Base-by-base conservation (phyloP, 2,113 vertebrate genomes). In the Hymenochirus boettgeri region DNA sequence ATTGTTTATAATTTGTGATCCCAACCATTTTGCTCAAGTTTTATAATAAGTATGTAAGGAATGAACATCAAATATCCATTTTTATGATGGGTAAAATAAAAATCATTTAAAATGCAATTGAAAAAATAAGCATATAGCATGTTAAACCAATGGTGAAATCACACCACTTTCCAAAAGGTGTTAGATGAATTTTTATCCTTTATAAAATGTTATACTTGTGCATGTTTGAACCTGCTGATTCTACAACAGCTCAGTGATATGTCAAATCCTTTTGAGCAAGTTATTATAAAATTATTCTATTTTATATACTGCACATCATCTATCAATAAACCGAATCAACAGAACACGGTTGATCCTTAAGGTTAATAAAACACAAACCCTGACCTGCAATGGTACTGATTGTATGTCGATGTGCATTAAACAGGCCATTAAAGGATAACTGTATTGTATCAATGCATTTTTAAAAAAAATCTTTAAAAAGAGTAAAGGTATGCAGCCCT, bases 91-190 rank as follows among this genome's bases (percentile, higher is more conserved):
- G n/a, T n/a, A n/a, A n/a, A n/a, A 42, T 42, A n/a, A 42, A 42
- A 42, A 4, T n/a, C 6, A 4, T 18, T 4, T n/a, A 42, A 42
- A 42, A 2, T 12, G 13, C 11, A 42, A 5, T 42, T 13, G 15
- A 42, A 42, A 42, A 42, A 5, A 42, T n/a, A 17, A 42, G 39
- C 6, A 7, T 15, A 22, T 10, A 23, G 55, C 19, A 57, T 26
- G 6, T 46, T 18, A 60, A 60, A 60, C 33, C 39, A 60, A 60
- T 29, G 26, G 24, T 27, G 39, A 21, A 12, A 19, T 42, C 15
- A 19, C 10, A 21, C 39, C 6, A 33, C 10, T 15, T 2, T 27
- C 13, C 22, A 18, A 15, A 51, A 53, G 61, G 48, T 26, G 33
- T 37, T 19, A 18, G 61, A 39, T 24, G 19, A 33, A 24, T n/a